Evolutionary conservation across 2,113 vertebrate species (phyloP), one percentile per base, ranked within the genome.

Genomic region (Brachypteracias leptosomus): DNA sequence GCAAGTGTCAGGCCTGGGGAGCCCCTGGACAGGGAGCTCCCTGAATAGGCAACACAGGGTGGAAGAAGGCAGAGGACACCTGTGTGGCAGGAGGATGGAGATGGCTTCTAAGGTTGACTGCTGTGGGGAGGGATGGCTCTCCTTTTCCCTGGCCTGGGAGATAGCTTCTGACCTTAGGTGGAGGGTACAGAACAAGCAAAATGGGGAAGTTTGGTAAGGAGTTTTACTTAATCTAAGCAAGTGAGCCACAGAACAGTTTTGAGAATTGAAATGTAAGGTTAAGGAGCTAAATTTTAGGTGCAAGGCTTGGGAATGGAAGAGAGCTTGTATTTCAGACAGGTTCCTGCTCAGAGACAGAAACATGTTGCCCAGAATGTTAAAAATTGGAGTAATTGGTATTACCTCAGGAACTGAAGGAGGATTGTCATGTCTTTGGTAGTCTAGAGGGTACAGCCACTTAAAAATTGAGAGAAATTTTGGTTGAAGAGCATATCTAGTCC

Each of bases 51-150:
- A 47, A 16, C 18, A 36, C 6, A 3, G 16, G 29, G 38, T 51
- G 17, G 31, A 36, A 62, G 35, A 35, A 44, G 29, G 46, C 78
- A 93, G 73, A 84, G 19, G 47, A 42, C 4, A 7, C 42, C 20
- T 71, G 71, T 3, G 17, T 47, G 26, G 28, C 33, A 58, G 35
- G 55, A 91, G 16, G 21, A 2, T 3, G 11, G 15, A 18, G 3
- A 9, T 36, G 26, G 44, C 29, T 85, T 33, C 71, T 82, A 0
- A 0, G 4, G 26, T 13, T 46, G 47, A 52, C 5, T 25, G 1
- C 47, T 1, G 2, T 2, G 4, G 12, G 4, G 20, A 85, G 63
- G 54, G 9, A 31, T 24, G 35, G 8, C 11, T 55, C 5, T 76
- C 5, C 35, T 59, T 67, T 35, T 47, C 40, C 33, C 33, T 68